Evolutionary conservation across 2,797 vertebrate genomes (phyloP).

Genomic region (Bradypus variegatus): DNA sequence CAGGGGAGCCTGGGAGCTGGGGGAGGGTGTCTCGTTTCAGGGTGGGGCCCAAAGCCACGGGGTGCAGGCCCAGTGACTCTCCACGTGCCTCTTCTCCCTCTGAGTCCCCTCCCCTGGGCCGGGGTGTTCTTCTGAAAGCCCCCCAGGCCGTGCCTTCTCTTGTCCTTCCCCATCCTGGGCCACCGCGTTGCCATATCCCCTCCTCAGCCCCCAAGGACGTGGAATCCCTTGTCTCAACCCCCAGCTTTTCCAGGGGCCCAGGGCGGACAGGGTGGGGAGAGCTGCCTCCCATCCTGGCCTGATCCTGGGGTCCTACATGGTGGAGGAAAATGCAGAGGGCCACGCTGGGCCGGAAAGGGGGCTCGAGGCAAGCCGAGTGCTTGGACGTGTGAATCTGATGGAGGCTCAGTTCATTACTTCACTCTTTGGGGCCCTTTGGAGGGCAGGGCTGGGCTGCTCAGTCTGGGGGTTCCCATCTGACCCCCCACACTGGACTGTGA

Average conservation of each 20-base stretch:
- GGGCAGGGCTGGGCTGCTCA: too few relatives aligned
- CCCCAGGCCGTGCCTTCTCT: accelerated
- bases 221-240: background rate
- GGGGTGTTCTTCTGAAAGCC: background rate
- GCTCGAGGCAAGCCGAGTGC: background rate
- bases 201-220: too few relatives aligned
- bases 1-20: background rate
- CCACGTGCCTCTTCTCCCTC: too few relatives aligned
- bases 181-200: background rate
- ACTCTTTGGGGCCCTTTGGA: too few relatives aligned
- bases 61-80: too few relatives aligned
- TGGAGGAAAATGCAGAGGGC: background rate
- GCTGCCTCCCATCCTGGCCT: background rate
- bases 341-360: background rate
- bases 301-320: background rate
- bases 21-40: background rate
- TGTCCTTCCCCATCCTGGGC: background rate
- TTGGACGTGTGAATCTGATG: background rate
- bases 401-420: background rate
- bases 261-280: background rate
- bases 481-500: too few relatives aligned
- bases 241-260: too few relatives aligned
- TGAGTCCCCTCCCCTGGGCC: background rate
- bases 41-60: background rate
- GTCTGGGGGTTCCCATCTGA: too few relatives aligned